Evolutionary conservation across 2,797 vertebrate genomes (phyloP).

Genomic region (Hypotaenidia okinawae): DNA sequence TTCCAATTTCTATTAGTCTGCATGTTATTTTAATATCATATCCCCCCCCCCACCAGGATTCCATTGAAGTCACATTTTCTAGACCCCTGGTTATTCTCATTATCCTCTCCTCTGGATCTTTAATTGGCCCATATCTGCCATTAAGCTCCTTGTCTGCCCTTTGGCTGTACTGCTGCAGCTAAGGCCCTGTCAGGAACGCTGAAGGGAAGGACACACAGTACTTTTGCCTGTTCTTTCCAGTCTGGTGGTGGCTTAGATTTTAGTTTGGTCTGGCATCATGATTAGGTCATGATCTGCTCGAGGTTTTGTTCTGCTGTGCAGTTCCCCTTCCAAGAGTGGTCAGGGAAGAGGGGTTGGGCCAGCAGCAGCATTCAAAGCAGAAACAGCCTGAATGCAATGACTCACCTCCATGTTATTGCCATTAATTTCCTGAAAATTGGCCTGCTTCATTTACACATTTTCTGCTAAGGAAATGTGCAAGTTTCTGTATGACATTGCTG

Average conservation of each 20-base stretch:
- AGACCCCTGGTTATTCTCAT: not conserved
- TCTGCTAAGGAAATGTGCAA: constrained; percentile 13
- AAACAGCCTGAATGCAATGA: not conserved
- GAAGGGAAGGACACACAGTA: not conserved
- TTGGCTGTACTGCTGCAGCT: fast-evolving
- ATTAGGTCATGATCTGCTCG: not conserved
- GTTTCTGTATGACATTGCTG: not conserved
- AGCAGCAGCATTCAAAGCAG: not conserved
- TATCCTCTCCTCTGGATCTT: not conserved
- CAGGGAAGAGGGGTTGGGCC: not conserved
- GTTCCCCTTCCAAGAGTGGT: not conserved
- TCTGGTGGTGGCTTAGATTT: not conserved
- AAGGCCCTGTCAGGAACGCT: not conserved
- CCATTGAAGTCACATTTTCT: not conserved
- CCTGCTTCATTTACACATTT: not conserved
- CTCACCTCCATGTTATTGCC: not conserved
- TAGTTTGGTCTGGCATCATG: not conserved
- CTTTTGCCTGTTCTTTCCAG: not conserved
- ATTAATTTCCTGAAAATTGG: not conserved
- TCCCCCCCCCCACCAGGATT: fast-evolving
- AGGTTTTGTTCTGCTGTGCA: not conserved
- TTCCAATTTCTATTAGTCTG: not conserved
- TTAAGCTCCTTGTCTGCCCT: not conserved
- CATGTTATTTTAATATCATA: not conserved
- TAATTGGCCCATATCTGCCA: not conserved